A percentile compares a stretch with the other conserved stretches of the same genome.
Conservation (phyloP, 2,113 vertebrate species). For the Dipodomys ordii region DNA sequence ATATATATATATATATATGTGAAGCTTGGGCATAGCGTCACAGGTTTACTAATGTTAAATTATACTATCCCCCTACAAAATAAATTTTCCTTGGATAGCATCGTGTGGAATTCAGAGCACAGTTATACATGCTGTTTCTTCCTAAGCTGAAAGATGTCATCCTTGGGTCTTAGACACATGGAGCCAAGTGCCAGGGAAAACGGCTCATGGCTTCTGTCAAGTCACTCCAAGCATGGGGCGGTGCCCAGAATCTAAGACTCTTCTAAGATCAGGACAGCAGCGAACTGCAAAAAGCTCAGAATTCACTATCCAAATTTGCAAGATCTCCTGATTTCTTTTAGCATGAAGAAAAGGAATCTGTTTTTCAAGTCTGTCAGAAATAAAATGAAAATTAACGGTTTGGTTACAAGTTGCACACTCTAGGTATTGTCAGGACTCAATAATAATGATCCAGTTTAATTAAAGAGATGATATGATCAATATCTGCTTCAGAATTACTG, state of each 20-base stretch:
- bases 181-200: background rate
- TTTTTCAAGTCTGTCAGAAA: background rate
- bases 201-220: background rate
- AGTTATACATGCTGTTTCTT: slow-evolving; percentile 44
- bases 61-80: slow-evolving; percentile 9
- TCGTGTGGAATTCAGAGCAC: slow-evolving; percentile 11
- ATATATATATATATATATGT: background rate
- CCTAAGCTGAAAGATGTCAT: slow-evolving; percentile 47
- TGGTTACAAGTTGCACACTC: background rate
- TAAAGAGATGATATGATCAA: background rate
- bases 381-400: slow-evolving; percentile 21
- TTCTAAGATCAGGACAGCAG: slow-evolving; percentile 1
- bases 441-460: background rate
- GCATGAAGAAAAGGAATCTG: background rate
- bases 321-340: background rate
- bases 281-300: background rate
- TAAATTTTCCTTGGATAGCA: slow-evolving; percentile 54
- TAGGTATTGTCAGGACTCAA: background rate
- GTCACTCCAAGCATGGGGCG: background rate
- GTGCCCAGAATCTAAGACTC: slow-evolving; percentile 18
- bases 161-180: background rate
- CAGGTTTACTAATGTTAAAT: background rate
- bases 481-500: slow-evolving; percentile 16
- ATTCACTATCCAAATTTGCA: background rate
- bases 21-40: background rate